Conservation (phyloP, 2,797 vertebrate genomes). For the Moxostoma hubbsi region DNA sequence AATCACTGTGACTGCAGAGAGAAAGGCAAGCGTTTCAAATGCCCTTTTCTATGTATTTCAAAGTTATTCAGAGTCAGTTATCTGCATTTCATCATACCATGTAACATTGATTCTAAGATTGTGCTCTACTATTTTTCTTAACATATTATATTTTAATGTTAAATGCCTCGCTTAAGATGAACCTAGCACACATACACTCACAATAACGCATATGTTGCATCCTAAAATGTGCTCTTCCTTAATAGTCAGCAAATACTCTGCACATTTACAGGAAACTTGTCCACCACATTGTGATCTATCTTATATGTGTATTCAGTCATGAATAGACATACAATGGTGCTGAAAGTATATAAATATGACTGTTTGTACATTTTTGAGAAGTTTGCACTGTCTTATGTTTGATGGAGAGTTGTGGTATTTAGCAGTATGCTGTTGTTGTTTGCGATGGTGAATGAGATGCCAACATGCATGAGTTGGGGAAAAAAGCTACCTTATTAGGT, state of each 20-base stretch:
- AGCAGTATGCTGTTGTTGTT: slow-evolving; percentile 67
- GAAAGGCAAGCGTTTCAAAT: neutral
- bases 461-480: slow-evolving; percentile 67
- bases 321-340: slow-evolving; percentile 83
- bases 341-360: slow-evolving; percentile 77
- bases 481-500: slow-evolving; percentile 43
- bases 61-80: slow-evolving; percentile 2
- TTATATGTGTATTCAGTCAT: slow-evolving; percentile 78
- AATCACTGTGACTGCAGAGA: slow-evolving; percentile 55
- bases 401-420: slow-evolving; percentile 74
- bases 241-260: slow-evolving; percentile 22
- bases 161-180: neutral
- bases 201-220: neutral
- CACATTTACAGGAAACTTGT: slow-evolving; percentile 65
- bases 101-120: slow-evolving; percentile 18
- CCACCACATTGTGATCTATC: slow-evolving; percentile 66
- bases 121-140: neutral
- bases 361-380: slow-evolving; percentile 81
- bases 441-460: slow-evolving; percentile 66
- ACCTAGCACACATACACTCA: neutral
- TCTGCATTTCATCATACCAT: neutral
- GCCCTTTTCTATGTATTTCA: neutral
- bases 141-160: neutral
- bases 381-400: slow-evolving; percentile 76
- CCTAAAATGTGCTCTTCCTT: slow-evolving; percentile 34